Conservation (phyloP, 2,888 invertebrate species). For the Dasysyrphus tricinctus region DNA sequence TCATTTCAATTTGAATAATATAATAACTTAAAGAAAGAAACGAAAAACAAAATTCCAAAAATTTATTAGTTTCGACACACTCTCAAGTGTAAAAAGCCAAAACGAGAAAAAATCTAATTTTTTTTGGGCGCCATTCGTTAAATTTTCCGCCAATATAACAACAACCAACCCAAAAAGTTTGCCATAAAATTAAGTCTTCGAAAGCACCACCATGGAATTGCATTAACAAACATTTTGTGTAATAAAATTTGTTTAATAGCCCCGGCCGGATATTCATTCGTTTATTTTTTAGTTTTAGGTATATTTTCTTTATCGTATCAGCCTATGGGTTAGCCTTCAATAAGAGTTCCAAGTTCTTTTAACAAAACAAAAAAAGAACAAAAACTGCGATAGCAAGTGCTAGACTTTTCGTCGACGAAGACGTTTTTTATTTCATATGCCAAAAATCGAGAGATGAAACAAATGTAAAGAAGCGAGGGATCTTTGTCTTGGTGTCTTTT, state of each 20-base stretch:
- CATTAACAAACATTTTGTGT: conserved; percentile 31
- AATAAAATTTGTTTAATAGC: conserved; percentile 58
- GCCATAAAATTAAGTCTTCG: not conserved
- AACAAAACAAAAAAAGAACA: not conserved
- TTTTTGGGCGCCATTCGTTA: not conserved
- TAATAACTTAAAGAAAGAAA: not conserved
- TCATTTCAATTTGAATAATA: not conserved
- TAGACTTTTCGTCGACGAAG: conserved; percentile 55
- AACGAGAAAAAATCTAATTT: not conserved
- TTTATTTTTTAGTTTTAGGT: conserved; percentile 1
- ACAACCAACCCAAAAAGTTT: not conserved
- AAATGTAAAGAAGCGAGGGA: not conserved
- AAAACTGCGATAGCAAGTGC: conserved; percentile 35
- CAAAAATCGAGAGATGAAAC: not conserved
- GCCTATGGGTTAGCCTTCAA: conserved; percentile 14
- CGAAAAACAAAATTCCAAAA: not conserved
- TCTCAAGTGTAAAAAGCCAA: not conserved
- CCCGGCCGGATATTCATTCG: conserved; percentile 35
- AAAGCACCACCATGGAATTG: conserved; percentile 11
- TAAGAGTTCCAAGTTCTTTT: not conserved
- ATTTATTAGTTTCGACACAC: not conserved
- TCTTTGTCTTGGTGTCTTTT: not conserved
- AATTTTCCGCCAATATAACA: not conserved
- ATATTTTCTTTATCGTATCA: too few species aligned
- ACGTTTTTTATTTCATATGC: not conserved